Percentiles rank a stretch among this genome's conserved stretches.
Conservation (phyloP, 2,113 vertebrate species). For the Colaptes auratus region DNA sequence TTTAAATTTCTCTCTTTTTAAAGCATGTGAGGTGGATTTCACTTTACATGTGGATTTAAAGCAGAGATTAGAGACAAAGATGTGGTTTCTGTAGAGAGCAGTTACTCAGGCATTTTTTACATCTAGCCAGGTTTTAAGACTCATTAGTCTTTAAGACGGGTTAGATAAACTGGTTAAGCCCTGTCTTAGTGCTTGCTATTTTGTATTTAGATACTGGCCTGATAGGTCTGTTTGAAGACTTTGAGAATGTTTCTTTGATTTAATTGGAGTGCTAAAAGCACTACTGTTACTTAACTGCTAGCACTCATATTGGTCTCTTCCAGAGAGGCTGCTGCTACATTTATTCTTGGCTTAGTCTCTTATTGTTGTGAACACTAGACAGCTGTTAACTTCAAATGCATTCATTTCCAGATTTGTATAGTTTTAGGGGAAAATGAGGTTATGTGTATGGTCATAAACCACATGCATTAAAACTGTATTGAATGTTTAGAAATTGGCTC, state of each 20-base stretch:
- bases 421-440: background rate
- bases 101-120: background rate
- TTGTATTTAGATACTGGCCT: background rate
- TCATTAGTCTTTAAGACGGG: background rate
- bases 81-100: background rate
- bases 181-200: background rate
- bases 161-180: background rate
- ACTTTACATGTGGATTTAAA: background rate
- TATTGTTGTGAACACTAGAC: background rate
- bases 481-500: conserved; percentile 35
- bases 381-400: background rate
- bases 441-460: background rate
- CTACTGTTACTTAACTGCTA: background rate
- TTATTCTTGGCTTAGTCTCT: background rate
- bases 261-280: background rate
- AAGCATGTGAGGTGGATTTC: background rate
- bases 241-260: background rate
- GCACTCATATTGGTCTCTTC: background rate
- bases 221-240: background rate
- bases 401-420: background rate
- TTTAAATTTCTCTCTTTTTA: background rate
- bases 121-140: background rate
- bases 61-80: background rate
- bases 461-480: background rate
- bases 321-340: background rate